Percentiles rank a stretch among this genome's conserved stretches.
phyloP scores from a whole-genome alignment of 1,140 invertebrate species.

The Drosophila neocordata region DNA sequence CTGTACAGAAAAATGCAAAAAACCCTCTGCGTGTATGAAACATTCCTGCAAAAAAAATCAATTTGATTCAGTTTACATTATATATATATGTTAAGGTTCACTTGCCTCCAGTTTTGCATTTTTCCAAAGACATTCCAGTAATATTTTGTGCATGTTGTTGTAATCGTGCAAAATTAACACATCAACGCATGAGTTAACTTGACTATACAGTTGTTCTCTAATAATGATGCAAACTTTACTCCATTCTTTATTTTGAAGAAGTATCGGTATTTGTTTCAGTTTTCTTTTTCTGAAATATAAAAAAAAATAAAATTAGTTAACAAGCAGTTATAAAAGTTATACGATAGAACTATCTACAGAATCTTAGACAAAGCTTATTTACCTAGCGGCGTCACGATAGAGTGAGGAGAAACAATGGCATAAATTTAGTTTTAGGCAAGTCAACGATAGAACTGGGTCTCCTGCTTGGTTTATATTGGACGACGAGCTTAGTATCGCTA shows the following conservation, averaged over 20 bases:
- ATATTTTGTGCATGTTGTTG: background rate
- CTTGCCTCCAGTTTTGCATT: background rate
- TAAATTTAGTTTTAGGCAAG: too few species aligned
- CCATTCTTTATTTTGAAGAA: background rate
- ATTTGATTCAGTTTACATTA: background rate
- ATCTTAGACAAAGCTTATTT: too few species aligned
- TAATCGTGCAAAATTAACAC: background rate
- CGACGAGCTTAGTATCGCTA: too few species aligned
- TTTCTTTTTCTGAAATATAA: background rate
- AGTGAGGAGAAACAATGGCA: too few species aligned
- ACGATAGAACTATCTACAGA: too few species aligned
- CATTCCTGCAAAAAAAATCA: background rate
- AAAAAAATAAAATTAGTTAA: background rate
- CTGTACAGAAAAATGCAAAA: slow-evolving; percentile 4
- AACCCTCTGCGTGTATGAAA: background rate
- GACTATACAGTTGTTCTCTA: background rate
- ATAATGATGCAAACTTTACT: background rate
- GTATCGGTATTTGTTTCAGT: slow-evolving; percentile 6
- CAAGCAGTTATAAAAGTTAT: too few species aligned
- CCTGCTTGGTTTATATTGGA: too few species aligned
- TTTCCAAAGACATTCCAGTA: slow-evolving; percentile 12
- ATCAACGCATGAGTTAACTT: background rate
- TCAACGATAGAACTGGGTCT: too few species aligned
- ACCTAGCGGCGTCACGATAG: too few species aligned
- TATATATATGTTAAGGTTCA: background rate